A percentile compares a stretch with the other conserved stretches of the same genome.
Evolutionary conservation across 2,888 invertebrate genomes (phyloP).

Genomic region (Odontocerum albicorne): DNA sequence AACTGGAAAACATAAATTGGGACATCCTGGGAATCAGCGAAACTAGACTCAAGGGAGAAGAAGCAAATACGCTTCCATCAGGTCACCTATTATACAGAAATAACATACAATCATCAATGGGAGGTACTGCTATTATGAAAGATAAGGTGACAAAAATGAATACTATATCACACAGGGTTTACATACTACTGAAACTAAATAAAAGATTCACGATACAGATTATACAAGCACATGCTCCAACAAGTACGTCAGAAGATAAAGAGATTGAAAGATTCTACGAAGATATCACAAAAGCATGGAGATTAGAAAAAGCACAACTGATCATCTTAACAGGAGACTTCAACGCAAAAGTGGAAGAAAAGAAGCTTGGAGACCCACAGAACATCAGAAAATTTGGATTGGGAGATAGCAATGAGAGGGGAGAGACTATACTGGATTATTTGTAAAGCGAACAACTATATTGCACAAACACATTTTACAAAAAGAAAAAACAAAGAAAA

Average conservation of each 20-base stretch:
- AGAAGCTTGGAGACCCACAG: conserved; percentile 3
- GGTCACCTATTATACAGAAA: too few relatives aligned
- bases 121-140: too few relatives aligned
- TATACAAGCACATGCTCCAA: too few relatives aligned
- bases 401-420: conserved; percentile 1
- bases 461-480: neutral
- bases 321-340: conserved; percentile 7
- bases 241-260: neutral
- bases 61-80: too few relatives aligned
- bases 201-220: too few relatives aligned
- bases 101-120: too few relatives aligned
- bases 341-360: conserved; percentile 7
- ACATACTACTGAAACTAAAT: too few relatives aligned
- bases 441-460: neutral
- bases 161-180: too few relatives aligned
- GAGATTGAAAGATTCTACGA: conserved; percentile 7
- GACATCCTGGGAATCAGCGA: too few relatives aligned
- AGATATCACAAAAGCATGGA: conserved; percentile 3
- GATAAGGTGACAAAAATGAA: too few relatives aligned
- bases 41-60: too few relatives aligned
- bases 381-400: conserved; percentile 8
- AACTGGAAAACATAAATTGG: too few relatives aligned
- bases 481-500: neutral
- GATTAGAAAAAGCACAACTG: conserved; percentile 7
- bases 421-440: neutral